Evolutionary conservation across 1,140 invertebrate species (phyloP).

Genomic region (Galleria mellonella): DNA sequence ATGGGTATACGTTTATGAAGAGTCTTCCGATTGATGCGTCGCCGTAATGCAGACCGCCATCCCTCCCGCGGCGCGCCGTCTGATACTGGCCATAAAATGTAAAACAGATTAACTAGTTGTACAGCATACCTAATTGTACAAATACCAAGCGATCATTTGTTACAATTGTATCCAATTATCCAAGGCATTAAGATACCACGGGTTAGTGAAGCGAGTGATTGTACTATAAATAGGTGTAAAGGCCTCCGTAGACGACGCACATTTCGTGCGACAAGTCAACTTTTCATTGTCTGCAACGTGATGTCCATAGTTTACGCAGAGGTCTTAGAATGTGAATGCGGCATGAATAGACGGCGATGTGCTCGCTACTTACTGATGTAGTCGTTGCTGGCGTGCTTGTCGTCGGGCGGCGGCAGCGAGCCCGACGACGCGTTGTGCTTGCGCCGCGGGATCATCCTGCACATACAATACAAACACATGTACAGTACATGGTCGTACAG

Average conservation of each 20-base stretch:
- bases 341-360: not conserved
- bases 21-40: slow-evolving; percentile 78
- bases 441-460: slow-evolving; percentile 59
- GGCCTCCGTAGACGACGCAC: no score
- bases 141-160: no score
- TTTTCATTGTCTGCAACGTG: no score
- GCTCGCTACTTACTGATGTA: slow-evolving; percentile 50
- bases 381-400: slow-evolving; percentile 67
- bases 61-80: slow-evolving; percentile 37
- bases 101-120: not conserved
- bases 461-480: slow-evolving; percentile 4
- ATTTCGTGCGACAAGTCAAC: no score
- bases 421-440: slow-evolving; percentile 63
- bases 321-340: not conserved
- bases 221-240: no score
- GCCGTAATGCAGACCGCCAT: slow-evolving; percentile 44
- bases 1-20: slow-evolving; percentile 83
- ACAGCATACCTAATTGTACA: not conserved
- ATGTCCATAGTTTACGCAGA: no score
- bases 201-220: no score
- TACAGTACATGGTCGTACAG: not conserved
- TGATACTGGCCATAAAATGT: slow-evolving; percentile 27
- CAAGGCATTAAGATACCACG: no score
- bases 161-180: no score
- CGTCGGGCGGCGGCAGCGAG: slow-evolving; percentile 53